Percentiles rank a stretch among this genome's conserved stretches.
Evolutionary conservation across 2,888 invertebrate genomes (phyloP).

Genomic region (Athalia cordata): DNA sequence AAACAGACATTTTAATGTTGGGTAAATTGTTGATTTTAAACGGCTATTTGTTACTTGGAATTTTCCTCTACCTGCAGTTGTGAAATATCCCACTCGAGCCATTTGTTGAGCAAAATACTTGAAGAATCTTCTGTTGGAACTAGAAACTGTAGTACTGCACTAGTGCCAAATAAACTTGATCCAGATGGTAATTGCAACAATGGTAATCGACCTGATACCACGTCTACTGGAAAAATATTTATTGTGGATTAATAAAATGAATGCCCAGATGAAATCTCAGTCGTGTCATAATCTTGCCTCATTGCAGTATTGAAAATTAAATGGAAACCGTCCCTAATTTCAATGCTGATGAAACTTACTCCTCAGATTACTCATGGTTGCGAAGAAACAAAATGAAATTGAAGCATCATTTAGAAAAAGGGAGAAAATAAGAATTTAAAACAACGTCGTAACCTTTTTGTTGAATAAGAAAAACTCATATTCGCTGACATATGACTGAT

Average conservation of each 20-base stretch:
- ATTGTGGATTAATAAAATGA: not conserved
- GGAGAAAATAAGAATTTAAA: too few species aligned
- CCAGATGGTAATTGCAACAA: slow-evolving; percentile 79
- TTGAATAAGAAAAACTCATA: too few species aligned
- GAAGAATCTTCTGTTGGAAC: slow-evolving; percentile 74
- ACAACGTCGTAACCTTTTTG: too few species aligned
- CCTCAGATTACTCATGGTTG: too few species aligned
- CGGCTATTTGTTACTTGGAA: not conserved
- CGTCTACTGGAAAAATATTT: slow-evolving; percentile 69
- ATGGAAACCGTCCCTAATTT: not conserved
- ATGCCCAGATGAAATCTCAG: not conserved
- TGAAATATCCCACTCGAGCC: slow-evolving; percentile 73
- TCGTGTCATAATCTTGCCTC: not conserved
- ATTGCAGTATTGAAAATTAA: not conserved
- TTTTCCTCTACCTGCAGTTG: slow-evolving; percentile 69
- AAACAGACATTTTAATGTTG: not conserved
- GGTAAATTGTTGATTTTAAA: not conserved
- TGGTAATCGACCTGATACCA: slow-evolving; percentile 78
- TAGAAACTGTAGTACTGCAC: slow-evolving; percentile 82
- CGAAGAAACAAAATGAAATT: too few species aligned
- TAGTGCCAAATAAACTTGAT: slow-evolving; percentile 81
- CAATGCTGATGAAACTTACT: too few species aligned
- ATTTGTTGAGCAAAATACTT: slow-evolving; percentile 64
- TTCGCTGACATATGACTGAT: not conserved
- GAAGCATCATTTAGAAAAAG: too few species aligned